Evolutionary conservation across 2,797 vertebrate species (phyloP), one percentile per base, ranked within the genome.

Genomic region (Lithobates pipiens): DNA sequence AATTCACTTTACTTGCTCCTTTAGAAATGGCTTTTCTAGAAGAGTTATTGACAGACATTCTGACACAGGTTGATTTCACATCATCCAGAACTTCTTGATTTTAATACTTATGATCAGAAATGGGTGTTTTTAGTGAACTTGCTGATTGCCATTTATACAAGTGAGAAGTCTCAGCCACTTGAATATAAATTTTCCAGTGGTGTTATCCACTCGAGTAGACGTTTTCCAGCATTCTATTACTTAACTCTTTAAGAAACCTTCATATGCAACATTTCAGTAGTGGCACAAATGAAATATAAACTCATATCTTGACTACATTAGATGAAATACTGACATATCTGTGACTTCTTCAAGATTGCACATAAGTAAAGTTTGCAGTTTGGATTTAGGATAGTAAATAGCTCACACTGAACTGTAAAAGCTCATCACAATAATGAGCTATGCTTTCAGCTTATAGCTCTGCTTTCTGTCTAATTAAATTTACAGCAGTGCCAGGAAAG

Each of bases 401-500:
- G 72, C 50, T 74, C 69, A 83, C 83, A 65, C 42, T 79, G 83
- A 79, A 67, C 44, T 54, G 72, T 36, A 61, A 85, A 54, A 77
- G 34, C 57, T 57, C 67, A 39, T 36, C 65, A 67, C 50, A 74
- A 76, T 76, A 85, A 85, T 75, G 63, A 57, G 16, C 84, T 42
- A 65, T 73, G 27, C 76, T 72, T 67, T 74, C 57, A 70, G 78
- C 77, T 74, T 57, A 80, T 50, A 85, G 74, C 63, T 80, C 73
- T 70, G 68, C 44, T 86, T 81, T 76, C 75, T 80, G 71, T 86
- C 79, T 86, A 86, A 86, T 86, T 86, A 82, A 81, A 76, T 82
- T 81, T 82, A 71, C 88, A 87, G 88, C 89, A 84, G 61, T 86
- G 85, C 89, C 88, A 89, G 88, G 82, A 89, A 84, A 85, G 67